Conservation (phyloP, 2,113 vertebrate genomes). For the Mellivora capensis region DNA sequence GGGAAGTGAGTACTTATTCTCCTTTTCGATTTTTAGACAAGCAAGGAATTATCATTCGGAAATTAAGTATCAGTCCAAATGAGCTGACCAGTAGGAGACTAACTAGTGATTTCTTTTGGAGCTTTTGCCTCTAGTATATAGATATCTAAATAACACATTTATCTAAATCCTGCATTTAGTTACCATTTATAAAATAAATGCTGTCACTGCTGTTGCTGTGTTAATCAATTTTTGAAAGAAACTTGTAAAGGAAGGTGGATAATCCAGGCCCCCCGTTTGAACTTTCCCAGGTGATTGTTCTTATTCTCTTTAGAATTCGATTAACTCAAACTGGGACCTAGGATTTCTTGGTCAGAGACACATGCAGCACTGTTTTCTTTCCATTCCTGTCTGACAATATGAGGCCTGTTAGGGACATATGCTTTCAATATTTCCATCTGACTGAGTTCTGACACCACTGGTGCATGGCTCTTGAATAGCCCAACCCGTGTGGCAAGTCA, state of each 20-base stretch:
- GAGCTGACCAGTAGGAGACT: neutral
- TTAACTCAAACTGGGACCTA: neutral
- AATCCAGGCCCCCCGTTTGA: neutral
- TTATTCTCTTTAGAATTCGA: neutral
- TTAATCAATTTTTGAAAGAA: neutral
- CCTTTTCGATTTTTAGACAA: neutral
- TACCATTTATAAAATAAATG: slow-evolving; percentile 16
- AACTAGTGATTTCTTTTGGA: neutral
- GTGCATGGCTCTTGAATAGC: neutral
- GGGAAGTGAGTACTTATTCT: neutral
- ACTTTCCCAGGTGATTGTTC: neutral
- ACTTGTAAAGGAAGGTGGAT: slow-evolving; percentile 5
- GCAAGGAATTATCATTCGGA: neutral
- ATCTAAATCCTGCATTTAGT: neutral
- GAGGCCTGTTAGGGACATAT: neutral
- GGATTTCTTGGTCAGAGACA: neutral
- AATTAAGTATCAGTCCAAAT: neutral
- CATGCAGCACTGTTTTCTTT: neutral
- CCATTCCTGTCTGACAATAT: neutral
- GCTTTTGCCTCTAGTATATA: neutral
- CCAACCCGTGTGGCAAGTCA: neutral
- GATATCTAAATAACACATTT: neutral
- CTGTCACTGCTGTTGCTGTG: neutral
- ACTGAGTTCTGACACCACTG: neutral
- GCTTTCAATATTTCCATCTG: neutral